These are phyloP conservation scores for Apus apus DNA, from an alignment of 2,113 vertebrate species.

Conservation along the genomic window DNA sequence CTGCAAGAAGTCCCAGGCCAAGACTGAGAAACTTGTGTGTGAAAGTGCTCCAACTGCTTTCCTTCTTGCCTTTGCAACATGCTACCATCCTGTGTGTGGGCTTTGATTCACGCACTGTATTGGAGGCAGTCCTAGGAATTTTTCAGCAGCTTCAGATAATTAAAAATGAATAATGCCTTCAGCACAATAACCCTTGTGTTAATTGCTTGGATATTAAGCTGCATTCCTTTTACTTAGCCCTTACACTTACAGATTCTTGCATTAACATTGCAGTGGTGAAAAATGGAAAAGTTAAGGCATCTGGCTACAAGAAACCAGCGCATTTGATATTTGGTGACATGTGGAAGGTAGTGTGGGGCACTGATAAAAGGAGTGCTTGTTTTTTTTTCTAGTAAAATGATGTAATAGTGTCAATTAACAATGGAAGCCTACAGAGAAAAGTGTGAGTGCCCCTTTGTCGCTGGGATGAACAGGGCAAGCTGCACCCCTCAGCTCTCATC, in stretches of 20 bases:
- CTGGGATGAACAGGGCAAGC: not conserved
- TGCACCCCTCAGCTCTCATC: not conserved
- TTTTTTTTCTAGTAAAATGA: not conserved
- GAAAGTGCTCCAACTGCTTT: conserved; percentile 8
- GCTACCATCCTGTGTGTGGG: conserved; percentile 46
- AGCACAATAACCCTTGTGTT: conserved; percentile 57
- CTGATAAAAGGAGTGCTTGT: not conserved
- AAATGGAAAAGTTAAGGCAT: not conserved
- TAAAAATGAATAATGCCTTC: conserved; percentile 54
- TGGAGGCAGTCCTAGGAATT: conserved; percentile 60
- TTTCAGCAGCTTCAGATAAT: conserved; percentile 59
- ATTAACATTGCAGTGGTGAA: not conserved
- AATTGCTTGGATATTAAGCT: conserved; percentile 51
- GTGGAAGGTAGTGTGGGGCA: too few relatives aligned
- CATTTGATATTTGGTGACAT: not conserved
- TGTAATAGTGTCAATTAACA: not conserved
- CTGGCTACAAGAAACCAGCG: not conserved
- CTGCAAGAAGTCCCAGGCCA: not conserved
- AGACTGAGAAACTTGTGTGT: not conserved
- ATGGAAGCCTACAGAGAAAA: not conserved
- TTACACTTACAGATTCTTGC: not conserved
- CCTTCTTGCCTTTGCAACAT: conserved; percentile 2
- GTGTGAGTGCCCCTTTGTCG: not conserved
- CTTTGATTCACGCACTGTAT: conserved; percentile 1
- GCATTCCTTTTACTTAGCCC: conserved; percentile 44